phyloP scores from a whole-genome alignment of 2,888 invertebrate genomes.

The Ariolimax columbianus region DNA sequence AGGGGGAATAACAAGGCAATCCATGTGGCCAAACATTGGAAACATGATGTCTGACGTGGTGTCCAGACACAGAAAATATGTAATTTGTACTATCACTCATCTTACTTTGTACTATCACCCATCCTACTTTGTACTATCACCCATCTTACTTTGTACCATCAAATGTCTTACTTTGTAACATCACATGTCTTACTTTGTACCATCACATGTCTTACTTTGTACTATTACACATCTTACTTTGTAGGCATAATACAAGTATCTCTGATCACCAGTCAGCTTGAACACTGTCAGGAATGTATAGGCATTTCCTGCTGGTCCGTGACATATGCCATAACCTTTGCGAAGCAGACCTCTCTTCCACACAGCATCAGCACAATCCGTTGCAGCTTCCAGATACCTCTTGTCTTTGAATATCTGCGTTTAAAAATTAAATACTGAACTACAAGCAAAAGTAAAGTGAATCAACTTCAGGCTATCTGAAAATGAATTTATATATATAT shows the following conservation, averaged over 20 bases:
- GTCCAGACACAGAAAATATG: too few relatives aligned
- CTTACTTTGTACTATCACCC: too few relatives aligned
- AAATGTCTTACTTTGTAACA: neutral
- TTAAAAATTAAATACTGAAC: neutral
- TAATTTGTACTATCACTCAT: too few relatives aligned
- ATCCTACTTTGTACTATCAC: too few relatives aligned
- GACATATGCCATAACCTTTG: constrained; percentile 93
- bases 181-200: neutral
- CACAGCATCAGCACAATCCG: constrained; percentile 86
- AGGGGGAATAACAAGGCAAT: too few relatives aligned
- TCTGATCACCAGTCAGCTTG: constrained; percentile 86
- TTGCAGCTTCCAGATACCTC: constrained; percentile 85
- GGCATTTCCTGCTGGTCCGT: constrained; percentile 92
- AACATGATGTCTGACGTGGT: too few relatives aligned
- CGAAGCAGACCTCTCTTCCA: constrained; percentile 89
- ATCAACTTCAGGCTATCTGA: too few relatives aligned
- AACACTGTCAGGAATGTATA: constrained; percentile 89
- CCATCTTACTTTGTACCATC: neutral
- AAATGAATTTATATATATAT: too few relatives aligned
- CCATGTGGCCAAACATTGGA: too few relatives aligned
- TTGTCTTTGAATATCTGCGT: constrained; percentile 84
- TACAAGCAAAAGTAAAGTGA: too few relatives aligned
- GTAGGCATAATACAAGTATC: constrained; percentile 86
- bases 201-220: neutral
- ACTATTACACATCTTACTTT: constrained; percentile 71